Conservation (phyloP, 2,888 invertebrate species). For the Polymixis lichenea region DNA sequence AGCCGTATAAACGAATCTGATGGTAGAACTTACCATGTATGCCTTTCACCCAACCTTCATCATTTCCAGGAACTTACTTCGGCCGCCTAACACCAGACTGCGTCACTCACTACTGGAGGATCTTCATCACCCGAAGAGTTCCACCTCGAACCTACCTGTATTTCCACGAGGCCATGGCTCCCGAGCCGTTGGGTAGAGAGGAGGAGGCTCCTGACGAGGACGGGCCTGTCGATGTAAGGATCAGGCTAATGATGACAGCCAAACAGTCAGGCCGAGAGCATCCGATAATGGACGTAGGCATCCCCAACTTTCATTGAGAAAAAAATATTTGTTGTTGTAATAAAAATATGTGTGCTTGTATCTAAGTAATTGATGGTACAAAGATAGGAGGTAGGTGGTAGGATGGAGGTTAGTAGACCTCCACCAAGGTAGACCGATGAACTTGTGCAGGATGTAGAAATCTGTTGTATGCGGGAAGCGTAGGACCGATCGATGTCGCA, state of each 20-base stretch:
- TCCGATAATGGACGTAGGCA: slow-evolving; percentile 41
- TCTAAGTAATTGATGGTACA: neutral
- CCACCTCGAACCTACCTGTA: slow-evolving; percentile 80
- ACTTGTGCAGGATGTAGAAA: no score
- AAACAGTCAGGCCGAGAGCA: slow-evolving; percentile 25
- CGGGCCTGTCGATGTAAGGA: slow-evolving; percentile 56
- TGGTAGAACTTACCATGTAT: neutral
- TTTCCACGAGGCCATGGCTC: slow-evolving; percentile 75
- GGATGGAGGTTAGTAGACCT: neutral
- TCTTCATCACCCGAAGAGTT: slow-evolving; percentile 69
- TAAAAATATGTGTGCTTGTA: neutral
- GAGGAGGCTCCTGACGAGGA: slow-evolving; percentile 27
- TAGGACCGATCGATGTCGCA: no score
- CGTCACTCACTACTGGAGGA: slow-evolving; percentile 72
- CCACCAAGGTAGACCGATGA: no score
- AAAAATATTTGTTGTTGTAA: neutral
- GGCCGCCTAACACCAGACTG: slow-evolving; percentile 75
- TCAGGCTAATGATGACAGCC: slow-evolving; percentile 29
- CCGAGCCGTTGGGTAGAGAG: neutral
- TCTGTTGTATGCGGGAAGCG: neutral
- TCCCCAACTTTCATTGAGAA: slow-evolving; percentile 23
- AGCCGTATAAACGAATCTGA: neutral
- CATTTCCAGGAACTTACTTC: slow-evolving; percentile 63
- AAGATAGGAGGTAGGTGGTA: neutral
- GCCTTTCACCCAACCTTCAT: neutral